Evolutionary conservation across 2,888 invertebrate genomes (phyloP).

Genomic region (Eupithecia insigniata): DNA sequence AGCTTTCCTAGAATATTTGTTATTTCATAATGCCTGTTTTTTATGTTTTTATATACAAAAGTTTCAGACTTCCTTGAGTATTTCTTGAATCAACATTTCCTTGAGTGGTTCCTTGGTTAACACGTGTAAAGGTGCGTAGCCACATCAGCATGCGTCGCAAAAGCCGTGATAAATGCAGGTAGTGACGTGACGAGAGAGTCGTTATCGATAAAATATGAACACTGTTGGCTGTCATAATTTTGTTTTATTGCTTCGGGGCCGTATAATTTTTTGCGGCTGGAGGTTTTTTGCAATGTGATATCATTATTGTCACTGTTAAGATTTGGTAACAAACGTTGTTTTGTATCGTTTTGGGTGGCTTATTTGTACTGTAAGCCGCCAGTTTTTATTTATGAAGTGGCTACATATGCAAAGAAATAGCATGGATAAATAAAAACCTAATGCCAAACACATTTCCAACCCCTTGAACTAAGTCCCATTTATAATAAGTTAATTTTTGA

Average conservation of each 20-base stretch:
- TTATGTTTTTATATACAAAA: too few relatives aligned
- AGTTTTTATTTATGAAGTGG: neutral
- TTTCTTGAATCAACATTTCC: neutral
- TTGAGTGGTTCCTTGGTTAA: neutral
- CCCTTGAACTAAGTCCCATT: constrained; percentile 57
- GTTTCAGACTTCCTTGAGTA: neutral
- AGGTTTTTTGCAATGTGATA: neutral
- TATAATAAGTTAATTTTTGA: constrained; percentile 76
- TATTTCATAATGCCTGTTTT: neutral
- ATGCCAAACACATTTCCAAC: constrained; percentile 33
- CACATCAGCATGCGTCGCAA: constrained; percentile 62
- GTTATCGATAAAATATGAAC: constrained; percentile 42
- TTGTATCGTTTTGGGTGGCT: neutral
- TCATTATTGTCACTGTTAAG: neutral
- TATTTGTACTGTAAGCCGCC: neutral
- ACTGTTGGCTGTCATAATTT: constrained; percentile 18
- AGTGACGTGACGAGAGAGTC: constrained; percentile 29
- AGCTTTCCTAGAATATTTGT: constrained; percentile 16
- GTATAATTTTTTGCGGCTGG: neutral
- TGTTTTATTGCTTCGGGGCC: constrained; percentile 18
- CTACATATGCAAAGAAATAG: neutral
- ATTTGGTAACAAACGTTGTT: neutral
- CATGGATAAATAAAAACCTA: constrained; percentile 46
- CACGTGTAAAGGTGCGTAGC: constrained; percentile 8
- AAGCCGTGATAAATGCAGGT: constrained; percentile 62